phyloP scores from a whole-genome alignment of 2,888 invertebrate genomes.

The Mamestra brassicae region DNA sequence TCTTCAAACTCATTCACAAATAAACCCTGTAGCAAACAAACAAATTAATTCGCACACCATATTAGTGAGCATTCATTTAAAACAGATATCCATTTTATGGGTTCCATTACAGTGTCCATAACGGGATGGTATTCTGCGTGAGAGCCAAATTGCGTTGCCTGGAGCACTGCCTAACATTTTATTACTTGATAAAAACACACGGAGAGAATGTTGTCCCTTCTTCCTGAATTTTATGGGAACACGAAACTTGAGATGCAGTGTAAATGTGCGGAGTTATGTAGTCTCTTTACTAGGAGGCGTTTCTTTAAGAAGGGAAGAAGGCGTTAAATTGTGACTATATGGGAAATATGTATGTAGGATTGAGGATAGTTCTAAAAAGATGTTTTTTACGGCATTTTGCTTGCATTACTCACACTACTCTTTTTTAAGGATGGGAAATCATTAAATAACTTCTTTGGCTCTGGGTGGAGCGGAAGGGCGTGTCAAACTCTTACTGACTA shows the following conservation, averaged over 20 bases:
- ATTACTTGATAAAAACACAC: conserved; percentile 82
- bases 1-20: conserved; percentile 27
- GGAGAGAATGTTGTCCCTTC: conserved; percentile 73
- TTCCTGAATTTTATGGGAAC: conserved; percentile 72
- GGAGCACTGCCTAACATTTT: conserved; percentile 77
- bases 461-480: too few relatives aligned
- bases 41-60: conserved; percentile 50
- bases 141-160: conserved; percentile 77
- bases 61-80: conserved; percentile 68
- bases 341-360: conserved; percentile 39
- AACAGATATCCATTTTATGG: conserved; percentile 70
- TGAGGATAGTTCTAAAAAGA: not conserved
- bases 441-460: too few relatives aligned
- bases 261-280: conserved; percentile 62
- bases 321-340: conserved; percentile 43
- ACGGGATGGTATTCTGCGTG: conserved; percentile 74
- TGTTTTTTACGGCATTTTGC: not conserved
- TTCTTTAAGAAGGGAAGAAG: conserved; percentile 40
- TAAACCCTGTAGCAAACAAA: conserved; percentile 41
- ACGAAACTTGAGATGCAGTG: conserved; percentile 68
- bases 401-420: too few relatives aligned
- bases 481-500: too few relatives aligned
- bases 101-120: conserved; percentile 69
- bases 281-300: conserved; percentile 39
- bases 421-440: too few relatives aligned